Percentiles rank a stretch among this genome's conserved stretches.
These are phyloP conservation scores for Mamestra brassicae DNA, from an alignment of 2,888 invertebrate genomes.

Conservation along the genomic window DNA sequence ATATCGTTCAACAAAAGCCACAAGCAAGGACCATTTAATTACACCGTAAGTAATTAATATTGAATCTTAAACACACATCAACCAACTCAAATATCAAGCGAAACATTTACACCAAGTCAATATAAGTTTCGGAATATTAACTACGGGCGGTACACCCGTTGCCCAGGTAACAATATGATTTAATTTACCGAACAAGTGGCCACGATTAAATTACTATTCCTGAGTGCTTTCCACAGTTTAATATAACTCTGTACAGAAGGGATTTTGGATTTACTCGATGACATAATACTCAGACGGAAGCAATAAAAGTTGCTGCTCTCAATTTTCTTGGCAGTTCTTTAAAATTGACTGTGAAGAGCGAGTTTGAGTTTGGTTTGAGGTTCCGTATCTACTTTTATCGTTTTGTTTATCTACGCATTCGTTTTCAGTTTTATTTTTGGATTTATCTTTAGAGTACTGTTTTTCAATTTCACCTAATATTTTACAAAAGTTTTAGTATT, in stretches of 20 bases:
- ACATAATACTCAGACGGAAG: constrained; percentile 73
- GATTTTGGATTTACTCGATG: constrained; percentile 60
- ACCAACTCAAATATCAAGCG: constrained; percentile 11
- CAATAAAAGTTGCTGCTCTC: constrained; percentile 77
- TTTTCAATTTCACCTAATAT: too few species aligned
- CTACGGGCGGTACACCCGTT: constrained; percentile 31
- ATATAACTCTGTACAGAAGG: constrained; percentile 55
- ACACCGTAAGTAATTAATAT: background rate
- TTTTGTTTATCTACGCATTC: background rate
- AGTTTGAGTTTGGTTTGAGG: background rate
- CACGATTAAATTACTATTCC: constrained; percentile 64
- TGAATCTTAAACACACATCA: constrained; percentile 4
- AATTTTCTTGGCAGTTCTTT: constrained; percentile 77
- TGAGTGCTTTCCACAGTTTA: constrained; percentile 65
- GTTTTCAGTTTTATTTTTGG: too few species aligned
- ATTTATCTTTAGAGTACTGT: too few species aligned
- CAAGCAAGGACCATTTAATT: background rate
- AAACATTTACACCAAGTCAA: constrained; percentile 46
- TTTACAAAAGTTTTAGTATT: too few species aligned
- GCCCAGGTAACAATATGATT: constrained; percentile 64
- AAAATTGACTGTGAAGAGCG: constrained; percentile 26
- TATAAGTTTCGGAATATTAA: constrained; percentile 51
- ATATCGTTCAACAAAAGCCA: background rate
- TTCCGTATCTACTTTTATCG: constrained; percentile 29
- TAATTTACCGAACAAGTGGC: constrained; percentile 64